phyloP scores from a whole-genome alignment of 2,888 invertebrate genomes.

The Coenonympha glycerion region DNA sequence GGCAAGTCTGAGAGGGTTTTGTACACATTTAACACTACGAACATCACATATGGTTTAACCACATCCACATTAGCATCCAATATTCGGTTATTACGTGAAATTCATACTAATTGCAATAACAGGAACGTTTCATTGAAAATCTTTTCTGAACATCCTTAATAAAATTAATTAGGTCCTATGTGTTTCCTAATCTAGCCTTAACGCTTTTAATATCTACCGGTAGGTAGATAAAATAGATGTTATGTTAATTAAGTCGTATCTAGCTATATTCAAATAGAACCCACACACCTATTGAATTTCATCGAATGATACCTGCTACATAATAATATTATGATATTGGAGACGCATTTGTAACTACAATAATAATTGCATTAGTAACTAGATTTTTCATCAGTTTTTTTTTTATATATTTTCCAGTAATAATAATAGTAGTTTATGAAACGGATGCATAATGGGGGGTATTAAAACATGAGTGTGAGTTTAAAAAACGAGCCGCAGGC shows the following conservation, averaged over 20 bases:
- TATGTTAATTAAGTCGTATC: not conserved
- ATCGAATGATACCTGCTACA: not conserved
- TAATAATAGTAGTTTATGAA: too few species aligned
- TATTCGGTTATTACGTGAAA: conserved; percentile 22
- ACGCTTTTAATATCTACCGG: not conserved
- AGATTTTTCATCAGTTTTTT: not conserved
- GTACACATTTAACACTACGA: conserved; percentile 21
- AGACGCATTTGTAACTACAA: not conserved
- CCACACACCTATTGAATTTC: not conserved
- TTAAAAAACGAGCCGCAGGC: too few species aligned
- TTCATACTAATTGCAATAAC: conserved; percentile 11
- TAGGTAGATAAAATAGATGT: conserved; percentile 3
- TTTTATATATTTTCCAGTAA: too few species aligned
- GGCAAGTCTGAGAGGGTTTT: conserved; percentile 42
- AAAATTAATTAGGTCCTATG: conserved; percentile 8
- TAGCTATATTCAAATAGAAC: conserved; percentile 1
- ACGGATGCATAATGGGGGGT: too few species aligned
- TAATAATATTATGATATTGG: not conserved
- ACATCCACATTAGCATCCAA: conserved; percentile 20
- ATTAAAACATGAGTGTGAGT: too few species aligned
- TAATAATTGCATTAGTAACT: not conserved
- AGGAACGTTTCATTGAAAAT: not conserved
- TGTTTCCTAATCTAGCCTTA: not conserved
- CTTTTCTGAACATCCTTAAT: conserved; percentile 7
- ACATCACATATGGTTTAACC: conserved; percentile 23